A percentile compares a stretch with the other conserved stretches of the same genome.
These are phyloP conservation scores for Philopedon plagiatum DNA, from an alignment of 2,888 invertebrate species.

Conservation along the genomic window DNA sequence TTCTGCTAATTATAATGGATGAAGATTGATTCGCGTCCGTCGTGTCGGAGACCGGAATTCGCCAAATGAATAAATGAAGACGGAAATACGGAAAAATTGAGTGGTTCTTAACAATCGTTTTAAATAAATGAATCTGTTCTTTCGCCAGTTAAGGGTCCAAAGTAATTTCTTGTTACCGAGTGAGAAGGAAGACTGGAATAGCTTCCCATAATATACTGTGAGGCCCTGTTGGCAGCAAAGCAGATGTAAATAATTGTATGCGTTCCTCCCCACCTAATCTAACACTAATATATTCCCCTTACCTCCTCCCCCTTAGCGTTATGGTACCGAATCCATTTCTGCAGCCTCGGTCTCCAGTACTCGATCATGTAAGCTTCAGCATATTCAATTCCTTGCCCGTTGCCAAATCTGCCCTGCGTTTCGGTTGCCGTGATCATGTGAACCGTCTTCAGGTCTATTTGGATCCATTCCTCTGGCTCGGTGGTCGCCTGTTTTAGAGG, in stretches of 20 bases:
- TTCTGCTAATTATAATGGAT: slow-evolving; percentile 42
- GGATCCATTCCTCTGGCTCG: slow-evolving; percentile 83
- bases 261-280: too few species aligned
- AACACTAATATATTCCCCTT: slow-evolving; percentile 57
- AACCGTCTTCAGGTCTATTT: slow-evolving; percentile 84
- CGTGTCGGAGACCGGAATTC: not conserved
- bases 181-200: too few species aligned
- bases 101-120: not conserved
- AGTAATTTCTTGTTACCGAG: too few species aligned
- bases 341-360: slow-evolving; percentile 85
- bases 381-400: slow-evolving; percentile 91
- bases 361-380: slow-evolving; percentile 88
- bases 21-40: slow-evolving; percentile 33
- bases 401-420: slow-evolving; percentile 93
- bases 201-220: too few species aligned
- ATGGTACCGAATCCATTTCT: slow-evolving; percentile 87
- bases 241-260: too few species aligned
- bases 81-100: slow-evolving; percentile 14
- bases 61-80: slow-evolving; percentile 11
- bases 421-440: slow-evolving; percentile 88
- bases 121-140: slow-evolving; percentile 7
- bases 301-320: slow-evolving; percentile 85
- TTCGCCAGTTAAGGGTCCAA: not conserved
- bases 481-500: slow-evolving; percentile 86
- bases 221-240: too few species aligned